Conservation (phyloP, 2,113 vertebrate genomes). For the Melospiza georgiana region DNA sequence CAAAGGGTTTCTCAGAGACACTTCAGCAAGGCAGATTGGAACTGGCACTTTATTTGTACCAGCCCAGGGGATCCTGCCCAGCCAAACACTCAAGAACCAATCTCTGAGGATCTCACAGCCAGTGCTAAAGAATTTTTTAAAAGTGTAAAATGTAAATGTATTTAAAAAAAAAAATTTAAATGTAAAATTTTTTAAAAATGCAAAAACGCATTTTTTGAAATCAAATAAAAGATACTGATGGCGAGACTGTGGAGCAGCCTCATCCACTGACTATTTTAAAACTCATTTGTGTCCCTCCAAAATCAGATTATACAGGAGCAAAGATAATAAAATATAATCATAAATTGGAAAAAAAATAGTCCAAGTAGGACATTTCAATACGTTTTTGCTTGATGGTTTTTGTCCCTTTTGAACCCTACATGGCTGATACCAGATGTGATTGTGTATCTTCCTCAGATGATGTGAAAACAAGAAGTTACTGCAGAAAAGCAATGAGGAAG, state of each 20-base stretch:
- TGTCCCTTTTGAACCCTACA: not conserved
- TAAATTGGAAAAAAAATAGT: not conserved
- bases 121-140: not conserved
- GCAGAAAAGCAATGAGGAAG: not conserved
- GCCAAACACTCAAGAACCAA: not conserved
- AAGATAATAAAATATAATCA: not conserved
- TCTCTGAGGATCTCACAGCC: not conserved
- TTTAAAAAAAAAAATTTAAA: no score
- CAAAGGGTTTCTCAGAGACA: not conserved
- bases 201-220: not conserved
- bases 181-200: no score
- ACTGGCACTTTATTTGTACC: not conserved
- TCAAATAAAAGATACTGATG: not conserved
- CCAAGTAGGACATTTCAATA: not conserved
- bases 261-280: not conserved
- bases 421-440: not conserved
- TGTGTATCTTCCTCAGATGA: not conserved
- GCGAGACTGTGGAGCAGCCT: not conserved
- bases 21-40: not conserved
- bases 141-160: not conserved
- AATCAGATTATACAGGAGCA: not conserved
- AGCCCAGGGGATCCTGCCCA: not conserved
- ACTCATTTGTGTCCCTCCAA: not conserved
- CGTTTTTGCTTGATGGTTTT: not conserved
- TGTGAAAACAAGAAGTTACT: not conserved